A percentile compares a stretch with the other conserved stretches of the same genome.
Conservation (phyloP, 2,113 vertebrate genomes). For the Cygnus atratus region DNA sequence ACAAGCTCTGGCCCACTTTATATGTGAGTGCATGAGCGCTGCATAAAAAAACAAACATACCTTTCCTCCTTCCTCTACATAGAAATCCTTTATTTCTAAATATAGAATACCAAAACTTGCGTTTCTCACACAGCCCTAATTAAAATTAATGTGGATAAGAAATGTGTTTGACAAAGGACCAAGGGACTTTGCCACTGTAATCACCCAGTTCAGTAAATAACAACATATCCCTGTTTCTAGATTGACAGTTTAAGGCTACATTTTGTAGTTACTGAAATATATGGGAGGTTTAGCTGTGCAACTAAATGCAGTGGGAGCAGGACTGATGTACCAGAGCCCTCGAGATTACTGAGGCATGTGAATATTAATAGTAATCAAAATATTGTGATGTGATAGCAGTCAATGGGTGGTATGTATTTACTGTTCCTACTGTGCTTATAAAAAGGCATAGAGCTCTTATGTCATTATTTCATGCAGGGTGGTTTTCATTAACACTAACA, state of each 20-base stretch:
- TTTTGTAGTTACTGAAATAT: not conserved
- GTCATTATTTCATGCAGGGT: not conserved
- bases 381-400: slow-evolving; percentile 1
- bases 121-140: not conserved
- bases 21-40: not conserved
- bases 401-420: not conserved
- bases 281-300: not conserved
- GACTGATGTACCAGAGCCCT: not conserved
- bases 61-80: not conserved
- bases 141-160: not conserved
- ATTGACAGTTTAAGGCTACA: not conserved
- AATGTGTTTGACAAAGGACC: not conserved
- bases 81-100: not conserved
- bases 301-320: not conserved
- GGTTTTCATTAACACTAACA: slow-evolving; percentile 53
- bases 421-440: slow-evolving; percentile 6
- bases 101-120: not conserved
- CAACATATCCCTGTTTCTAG: not conserved
- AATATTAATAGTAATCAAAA: slow-evolving; percentile 17
- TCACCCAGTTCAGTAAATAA: not conserved
- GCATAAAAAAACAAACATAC: not conserved
- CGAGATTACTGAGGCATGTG: not conserved
- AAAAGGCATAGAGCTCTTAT: slow-evolving; percentile 35
- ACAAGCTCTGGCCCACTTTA: not conserved
- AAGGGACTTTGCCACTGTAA: not conserved